A percentile compares a stretch with the other conserved stretches of the same genome.
Conservation (phyloP, 2,113 vertebrate species). For the Nibea coibor region DNA sequence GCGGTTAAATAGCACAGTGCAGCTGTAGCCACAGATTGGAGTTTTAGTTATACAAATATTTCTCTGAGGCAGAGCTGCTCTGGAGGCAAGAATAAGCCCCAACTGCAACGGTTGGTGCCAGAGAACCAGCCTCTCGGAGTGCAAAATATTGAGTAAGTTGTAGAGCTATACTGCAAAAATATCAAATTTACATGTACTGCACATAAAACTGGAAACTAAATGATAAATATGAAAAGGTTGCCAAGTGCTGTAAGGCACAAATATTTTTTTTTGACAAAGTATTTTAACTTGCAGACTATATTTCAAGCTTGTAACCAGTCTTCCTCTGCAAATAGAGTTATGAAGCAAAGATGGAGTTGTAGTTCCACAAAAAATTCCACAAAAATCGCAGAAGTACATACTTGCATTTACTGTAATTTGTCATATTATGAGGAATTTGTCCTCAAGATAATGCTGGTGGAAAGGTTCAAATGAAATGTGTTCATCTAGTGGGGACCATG, state of each 20-base stretch:
- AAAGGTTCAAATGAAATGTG: not conserved
- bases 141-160: not conserved
- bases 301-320: not conserved
- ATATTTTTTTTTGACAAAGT: not conserved
- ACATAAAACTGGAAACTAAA: not conserved
- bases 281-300: not conserved
- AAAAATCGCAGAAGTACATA: not conserved
- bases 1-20: slow-evolving; percentile 66
- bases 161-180: not conserved
- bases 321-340: not conserved
- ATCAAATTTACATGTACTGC: not conserved
- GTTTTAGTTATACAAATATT: slow-evolving; percentile 67
- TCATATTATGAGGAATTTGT: not conserved
- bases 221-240: not conserved
- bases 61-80: slow-evolving; percentile 40
- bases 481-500: not conserved
- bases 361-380: not conserved
- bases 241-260: not conserved
- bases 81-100: slow-evolving; percentile 27
- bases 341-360: not conserved
- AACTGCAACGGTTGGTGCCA: not conserved
- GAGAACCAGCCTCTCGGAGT: not conserved
- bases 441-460: not conserved
- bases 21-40: slow-evolving; percentile 76
- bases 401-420: no score